Evolutionary conservation across 2,888 invertebrate species (phyloP), one percentile per base, ranked within the genome.

Genomic region (Baronia brevicornis): DNA sequence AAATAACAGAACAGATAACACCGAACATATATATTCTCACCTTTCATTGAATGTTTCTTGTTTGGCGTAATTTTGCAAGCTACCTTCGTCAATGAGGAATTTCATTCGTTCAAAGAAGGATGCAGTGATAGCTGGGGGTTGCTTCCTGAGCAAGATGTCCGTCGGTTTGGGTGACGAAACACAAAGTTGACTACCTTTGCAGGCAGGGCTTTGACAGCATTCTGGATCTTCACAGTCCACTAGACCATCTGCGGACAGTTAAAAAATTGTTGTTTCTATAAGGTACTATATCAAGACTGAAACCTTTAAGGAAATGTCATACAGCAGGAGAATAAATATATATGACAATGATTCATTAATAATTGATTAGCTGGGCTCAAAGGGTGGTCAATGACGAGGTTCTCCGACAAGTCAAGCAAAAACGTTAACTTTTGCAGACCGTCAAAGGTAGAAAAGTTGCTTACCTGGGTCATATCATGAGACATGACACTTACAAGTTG

Each of bases 51-150:
- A 98, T 15, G 95, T 95, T 67, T 95, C 95, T 66, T 94, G 91
- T 51, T 95, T 93, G 5, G 98, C 97, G 79, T 98, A 98, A 77
- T 95, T 97, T 78, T 99, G 99, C 30, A 99, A 90, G 70, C 97
- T 97, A 66, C 97, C 96, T 71, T 97, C 97, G 74, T 98, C 98
- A 48, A 99, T 97, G 45, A 99, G 88, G 86, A 99, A 99, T 67
- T 96, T 95, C 95, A 98, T 97, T 58, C 97, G 89, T 70, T 98
- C 97, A 68, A 96, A 98, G 88, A 99, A 99, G 1, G 97, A 97
- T 1, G 98, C 97, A 0, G 97, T 98, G 56, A 97, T 95, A 11
- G 96, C 95, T 2, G 97, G 97, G 0, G 98, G 96, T 65, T 98
- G 97, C 74, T 97, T 97, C 35, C 97, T 87, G 25, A 98, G 87